These are phyloP conservation scores for Scylla paramamosain DNA, from an alignment of 1,140 invertebrate genomes.

Conservation along the genomic window DNA sequence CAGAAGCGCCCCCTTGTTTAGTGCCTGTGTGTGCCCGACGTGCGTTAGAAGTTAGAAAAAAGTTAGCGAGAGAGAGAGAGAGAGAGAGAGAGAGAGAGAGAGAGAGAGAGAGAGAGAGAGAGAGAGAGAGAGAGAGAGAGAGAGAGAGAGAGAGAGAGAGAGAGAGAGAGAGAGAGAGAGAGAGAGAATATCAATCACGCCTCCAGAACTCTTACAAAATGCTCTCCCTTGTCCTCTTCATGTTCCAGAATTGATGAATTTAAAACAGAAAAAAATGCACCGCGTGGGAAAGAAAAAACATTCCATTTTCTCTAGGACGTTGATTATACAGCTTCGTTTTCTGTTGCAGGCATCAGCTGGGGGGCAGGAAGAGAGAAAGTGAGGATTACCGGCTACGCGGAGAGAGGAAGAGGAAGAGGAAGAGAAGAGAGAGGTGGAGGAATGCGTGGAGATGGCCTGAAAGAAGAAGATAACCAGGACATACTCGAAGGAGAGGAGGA, in stretches of 20 bases:
- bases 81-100: slow-evolving; percentile 9
- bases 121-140: slow-evolving; percentile 20
- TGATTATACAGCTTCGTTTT: background rate
- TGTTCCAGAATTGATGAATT: background rate
- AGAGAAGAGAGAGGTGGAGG: background rate
- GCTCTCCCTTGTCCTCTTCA: background rate
- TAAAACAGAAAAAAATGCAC: background rate
- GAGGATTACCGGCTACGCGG: background rate
- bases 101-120: slow-evolving; percentile 20
- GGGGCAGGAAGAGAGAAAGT: background rate
- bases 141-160: slow-evolving; percentile 20
- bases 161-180: background rate
- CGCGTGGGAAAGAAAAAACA: background rate
- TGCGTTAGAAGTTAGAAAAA: too few species aligned
- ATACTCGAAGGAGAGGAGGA: background rate
- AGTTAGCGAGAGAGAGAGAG: background rate
- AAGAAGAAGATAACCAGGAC: background rate
- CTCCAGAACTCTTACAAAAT: background rate
- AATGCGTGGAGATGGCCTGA: background rate
- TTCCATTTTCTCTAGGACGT: background rate
- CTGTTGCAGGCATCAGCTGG: slow-evolving; percentile 48
- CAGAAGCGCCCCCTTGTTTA: too few species aligned
- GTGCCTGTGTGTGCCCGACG: too few species aligned
- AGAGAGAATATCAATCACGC: background rate
- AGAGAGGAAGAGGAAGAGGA: background rate